Evolutionary conservation across 2,888 invertebrate species (phyloP).

Genomic region (Drosophila neonasuta): DNA sequence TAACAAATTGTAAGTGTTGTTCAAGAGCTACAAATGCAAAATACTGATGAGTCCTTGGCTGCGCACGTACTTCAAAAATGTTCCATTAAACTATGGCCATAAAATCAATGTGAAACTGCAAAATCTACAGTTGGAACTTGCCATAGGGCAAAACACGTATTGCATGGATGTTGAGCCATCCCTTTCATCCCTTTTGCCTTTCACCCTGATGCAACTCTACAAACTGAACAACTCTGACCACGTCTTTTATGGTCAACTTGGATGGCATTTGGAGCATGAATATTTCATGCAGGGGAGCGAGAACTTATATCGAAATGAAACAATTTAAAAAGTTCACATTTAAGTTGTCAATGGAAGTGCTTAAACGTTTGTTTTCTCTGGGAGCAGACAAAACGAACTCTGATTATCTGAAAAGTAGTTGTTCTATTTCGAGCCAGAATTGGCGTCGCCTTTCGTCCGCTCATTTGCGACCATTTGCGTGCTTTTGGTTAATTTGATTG

Average conservation of each 20-base stretch:
- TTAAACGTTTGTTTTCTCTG: slow-evolving; percentile 28
- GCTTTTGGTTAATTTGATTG: slow-evolving; percentile 74
- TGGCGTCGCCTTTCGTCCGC: slow-evolving; percentile 32
- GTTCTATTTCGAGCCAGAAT: slow-evolving; percentile 1
- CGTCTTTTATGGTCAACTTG: slow-evolving; percentile 59
- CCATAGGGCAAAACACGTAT: slow-evolving; percentile 63
- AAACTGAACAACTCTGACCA: slow-evolving; percentile 11
- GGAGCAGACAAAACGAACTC: not conserved
- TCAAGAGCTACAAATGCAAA: slow-evolving; percentile 22
- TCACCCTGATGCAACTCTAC: not conserved
- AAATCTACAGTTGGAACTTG: slow-evolving; percentile 26
- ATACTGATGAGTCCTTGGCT: slow-evolving; percentile 12
- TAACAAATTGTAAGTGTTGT: slow-evolving; percentile 22
- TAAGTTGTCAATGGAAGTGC: slow-evolving; percentile 57
- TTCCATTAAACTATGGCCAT: slow-evolving; percentile 55
- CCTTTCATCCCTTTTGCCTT: not conserved
- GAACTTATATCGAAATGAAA: slow-evolving; percentile 36
- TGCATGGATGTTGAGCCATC: slow-evolving; percentile 47
- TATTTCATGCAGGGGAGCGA: slow-evolving; percentile 43
- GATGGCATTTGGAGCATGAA: slow-evolving; percentile 28
- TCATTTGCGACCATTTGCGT: slow-evolving; percentile 71
- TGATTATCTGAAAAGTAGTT: slow-evolving; percentile 19
- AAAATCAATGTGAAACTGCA: slow-evolving; percentile 55
- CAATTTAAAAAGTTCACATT: slow-evolving; percentile 42
- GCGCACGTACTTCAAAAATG: slow-evolving; percentile 55